These are phyloP conservation scores for Xanthorhoe designata DNA, from an alignment of 2,888 invertebrate genomes.

Conservation along the genomic window DNA sequence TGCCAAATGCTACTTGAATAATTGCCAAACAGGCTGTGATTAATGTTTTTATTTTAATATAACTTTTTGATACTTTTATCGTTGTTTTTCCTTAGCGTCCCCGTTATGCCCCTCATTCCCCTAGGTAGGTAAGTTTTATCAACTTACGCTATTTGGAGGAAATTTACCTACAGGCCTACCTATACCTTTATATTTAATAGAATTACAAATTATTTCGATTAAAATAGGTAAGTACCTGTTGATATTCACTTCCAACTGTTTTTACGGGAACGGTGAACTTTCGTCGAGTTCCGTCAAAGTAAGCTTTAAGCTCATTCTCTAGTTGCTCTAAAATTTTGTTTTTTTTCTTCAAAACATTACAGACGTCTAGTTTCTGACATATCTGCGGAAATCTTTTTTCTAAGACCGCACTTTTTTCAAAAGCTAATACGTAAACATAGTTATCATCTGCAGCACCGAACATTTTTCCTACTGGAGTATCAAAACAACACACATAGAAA, in stretches of 20 bases:
- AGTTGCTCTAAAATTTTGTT: slow-evolving; percentile 60
- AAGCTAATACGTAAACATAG: slow-evolving; percentile 63
- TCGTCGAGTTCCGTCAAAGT: slow-evolving; percentile 66
- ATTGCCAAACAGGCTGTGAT: no score
- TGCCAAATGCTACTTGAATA: no score
- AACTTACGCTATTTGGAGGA: no score
- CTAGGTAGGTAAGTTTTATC: no score
- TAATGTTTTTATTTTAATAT: no score
- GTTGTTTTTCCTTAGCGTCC: no score
- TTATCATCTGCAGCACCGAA: slow-evolving; percentile 67
- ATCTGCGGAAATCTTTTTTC: slow-evolving; percentile 60
- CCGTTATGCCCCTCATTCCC: no score
- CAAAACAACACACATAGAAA: slow-evolving; percentile 52
- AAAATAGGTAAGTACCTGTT: slow-evolving; percentile 66
- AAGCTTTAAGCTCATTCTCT: slow-evolving; percentile 58
- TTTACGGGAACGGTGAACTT: slow-evolving; percentile 70
- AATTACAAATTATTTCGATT: no score
- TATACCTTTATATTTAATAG: no score
- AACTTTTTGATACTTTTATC: no score
- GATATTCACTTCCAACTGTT: slow-evolving; percentile 73
- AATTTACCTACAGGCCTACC: no score
- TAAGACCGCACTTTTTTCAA: slow-evolving; percentile 68
- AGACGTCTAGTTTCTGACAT: slow-evolving; percentile 49
- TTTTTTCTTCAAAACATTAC: slow-evolving; percentile 57
- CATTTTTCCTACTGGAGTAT: slow-evolving; percentile 66